These are phyloP conservation scores for Porites lobata DNA, from an alignment of 92 coral and sea anemone species.

Conservation along the genomic window DNA sequence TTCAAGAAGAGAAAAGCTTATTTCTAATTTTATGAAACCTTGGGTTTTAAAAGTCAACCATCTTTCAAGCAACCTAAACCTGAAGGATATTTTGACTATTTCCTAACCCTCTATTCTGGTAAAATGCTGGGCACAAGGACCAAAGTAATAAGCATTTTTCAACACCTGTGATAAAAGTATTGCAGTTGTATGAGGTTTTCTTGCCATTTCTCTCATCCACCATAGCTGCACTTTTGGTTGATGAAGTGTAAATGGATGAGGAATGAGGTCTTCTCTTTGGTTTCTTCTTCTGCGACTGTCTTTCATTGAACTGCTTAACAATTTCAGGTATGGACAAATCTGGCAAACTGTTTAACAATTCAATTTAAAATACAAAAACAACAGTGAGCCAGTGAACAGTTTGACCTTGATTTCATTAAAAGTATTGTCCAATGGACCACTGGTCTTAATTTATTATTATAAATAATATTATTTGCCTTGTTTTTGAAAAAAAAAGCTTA, in stretches of 20 bases:
- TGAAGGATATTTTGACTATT: too few relatives aligned
- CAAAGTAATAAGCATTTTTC: not conserved
- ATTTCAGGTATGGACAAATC: conserved; percentile 79
- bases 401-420: too few relatives aligned
- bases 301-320: conserved; percentile 67
- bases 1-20: too few relatives aligned
- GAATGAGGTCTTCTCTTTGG: conserved; percentile 76
- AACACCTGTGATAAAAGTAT: conserved; percentile 73
- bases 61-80: too few relatives aligned
- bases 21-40: too few relatives aligned
- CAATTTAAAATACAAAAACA: not conserved
- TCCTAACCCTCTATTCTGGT: too few relatives aligned
- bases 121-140: too few relatives aligned
- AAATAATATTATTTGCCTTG: too few relatives aligned
- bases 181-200: conserved; percentile 21
- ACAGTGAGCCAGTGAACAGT: not conserved
- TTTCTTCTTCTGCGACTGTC: conserved; percentile 48
- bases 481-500: too few relatives aligned
- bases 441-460: too few relatives aligned
- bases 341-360: conserved; percentile 38
- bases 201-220: conserved; percentile 16
- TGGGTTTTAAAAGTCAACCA: too few relatives aligned
- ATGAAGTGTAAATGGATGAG: conserved; percentile 39
- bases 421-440: too few relatives aligned
- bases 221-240: conserved; percentile 33